A percentile compares a stretch with the other conserved stretches of the same genome.
Conservation (phyloP, 30 jellyfish, hydroid and myxozoan species). For the Pseudorhiza aurosa region DNA sequence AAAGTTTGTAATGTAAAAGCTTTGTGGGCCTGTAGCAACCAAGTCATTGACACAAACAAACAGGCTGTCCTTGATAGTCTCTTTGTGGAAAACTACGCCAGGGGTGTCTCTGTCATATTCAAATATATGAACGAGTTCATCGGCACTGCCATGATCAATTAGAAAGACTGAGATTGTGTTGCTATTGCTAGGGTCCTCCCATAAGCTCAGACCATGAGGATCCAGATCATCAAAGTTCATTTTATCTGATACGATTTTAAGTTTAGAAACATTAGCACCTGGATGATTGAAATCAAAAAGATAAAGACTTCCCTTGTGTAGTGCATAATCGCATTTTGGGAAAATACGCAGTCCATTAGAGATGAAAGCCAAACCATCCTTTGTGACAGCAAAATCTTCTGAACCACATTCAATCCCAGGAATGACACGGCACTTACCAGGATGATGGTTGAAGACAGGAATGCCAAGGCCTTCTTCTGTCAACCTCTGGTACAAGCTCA, state of each 20-base stretch:
- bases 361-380: conserved; percentile 89
- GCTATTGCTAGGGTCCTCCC: conserved; percentile 30
- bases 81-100: conserved; percentile 52
- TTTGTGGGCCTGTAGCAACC: conserved; percentile 58
- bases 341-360: conserved; percentile 74
- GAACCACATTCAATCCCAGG: conserved; percentile 99
- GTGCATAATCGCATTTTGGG: conserved; percentile 54
- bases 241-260: conserved; percentile 57
- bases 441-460: conserved; percentile 67
- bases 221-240: conserved; percentile 36
- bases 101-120: conserved; percentile 43
- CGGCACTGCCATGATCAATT: conserved; percentile 82
- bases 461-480: conserved; percentile 74
- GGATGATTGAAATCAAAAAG: conserved; percentile 82
- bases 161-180: conserved; percentile 30
- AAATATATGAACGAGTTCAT: conserved; percentile 80
- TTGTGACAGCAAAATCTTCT: conserved; percentile 86
- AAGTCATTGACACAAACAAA: conserved; percentile 85
- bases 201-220: conserved; percentile 91
- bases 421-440: conserved; percentile 90
- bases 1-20: conserved; percentile 77
- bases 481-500: conserved; percentile 35
- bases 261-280: conserved; percentile 30
- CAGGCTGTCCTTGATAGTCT: conserved; percentile 41
- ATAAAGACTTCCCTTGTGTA: conserved; percentile 68